Conservation (phyloP, 2,888 invertebrate genomes). For the Abscondita cerata region DNA sequence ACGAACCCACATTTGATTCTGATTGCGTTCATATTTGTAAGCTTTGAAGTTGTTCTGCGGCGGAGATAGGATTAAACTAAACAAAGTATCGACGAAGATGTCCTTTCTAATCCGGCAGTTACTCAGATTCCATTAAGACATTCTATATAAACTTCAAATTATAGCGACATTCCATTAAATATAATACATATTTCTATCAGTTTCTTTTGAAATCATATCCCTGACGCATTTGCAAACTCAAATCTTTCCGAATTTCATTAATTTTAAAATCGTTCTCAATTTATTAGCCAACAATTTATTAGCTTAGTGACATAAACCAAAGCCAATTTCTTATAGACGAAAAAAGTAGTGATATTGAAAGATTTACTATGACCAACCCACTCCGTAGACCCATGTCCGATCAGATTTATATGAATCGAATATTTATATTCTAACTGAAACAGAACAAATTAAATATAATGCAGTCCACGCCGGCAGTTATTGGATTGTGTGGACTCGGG, state of each 20-base stretch:
- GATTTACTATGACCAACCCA: constrained; percentile 28
- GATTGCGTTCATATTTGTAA: constrained; percentile 55
- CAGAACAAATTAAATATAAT: constrained; percentile 54
- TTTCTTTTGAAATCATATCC: no score
- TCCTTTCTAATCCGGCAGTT: constrained; percentile 34
- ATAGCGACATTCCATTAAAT: no score
- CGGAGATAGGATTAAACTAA: constrained; percentile 51
- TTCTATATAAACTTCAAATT: not conserved
- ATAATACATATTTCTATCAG: no score
- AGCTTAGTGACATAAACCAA: constrained; percentile 4
- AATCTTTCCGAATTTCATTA: not conserved
- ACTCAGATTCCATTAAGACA: constrained; percentile 34
- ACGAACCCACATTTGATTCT: constrained; percentile 56
- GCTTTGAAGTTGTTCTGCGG: constrained; percentile 53
- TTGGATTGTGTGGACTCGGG: constrained; percentile 34
- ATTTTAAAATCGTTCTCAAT: constrained; percentile 11
- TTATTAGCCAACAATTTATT: constrained; percentile 10
- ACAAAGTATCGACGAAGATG: constrained; percentile 50
- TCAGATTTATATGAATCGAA: constrained; percentile 55
- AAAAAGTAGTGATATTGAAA: constrained; percentile 17
- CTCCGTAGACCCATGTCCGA: constrained; percentile 38
- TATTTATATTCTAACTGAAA: constrained; percentile 54
- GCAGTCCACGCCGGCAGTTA: constrained; percentile 40
- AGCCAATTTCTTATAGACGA: constrained; percentile 15
- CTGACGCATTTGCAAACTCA: no score